Evolutionary conservation across 1,140 invertebrate genomes (phyloP), one percentile per base, ranked within the genome.

Genomic region (Andrena cerasifolii): DNA sequence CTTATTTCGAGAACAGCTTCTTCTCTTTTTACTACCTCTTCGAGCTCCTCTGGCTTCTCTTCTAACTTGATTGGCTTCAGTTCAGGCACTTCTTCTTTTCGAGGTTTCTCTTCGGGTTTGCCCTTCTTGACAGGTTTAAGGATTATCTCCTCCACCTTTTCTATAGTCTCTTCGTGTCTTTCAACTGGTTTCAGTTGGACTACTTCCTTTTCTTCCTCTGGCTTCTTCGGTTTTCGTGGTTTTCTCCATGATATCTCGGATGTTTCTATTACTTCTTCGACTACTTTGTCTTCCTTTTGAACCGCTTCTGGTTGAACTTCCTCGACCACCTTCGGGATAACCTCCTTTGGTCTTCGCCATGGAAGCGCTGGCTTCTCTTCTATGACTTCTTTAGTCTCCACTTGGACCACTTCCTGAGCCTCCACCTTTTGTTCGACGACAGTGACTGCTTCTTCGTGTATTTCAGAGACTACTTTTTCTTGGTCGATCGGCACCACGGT

Each of bases 11-110:
- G 66, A 21, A 80, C 65, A 58, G 72, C 81, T 71, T 93, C 90
- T 75, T 91, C 90, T 33, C 84, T 79, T 47, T 84, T 83, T 70
- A 86, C 76, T 10, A 61, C 10, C 26, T 74, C 54, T 24, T 75
- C 56, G 6, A 43, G 3, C n/a, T 21, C 6, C 3, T 80, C 73
- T 63, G 79, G 74, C 61, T 84, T 80, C 58, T 67, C 51, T 53
- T 68, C 53, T 36, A 77, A 36, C 71, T 93, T 93, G n/a, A 92
- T 88, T 24, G 87, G 90, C 18, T 93, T 92, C 89, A 92, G 90
- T 84, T 92, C 83, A 8, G 75, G 90, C 75, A 89, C 87, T 84
- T 85, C 88, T 72, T 63, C 87, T 73, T 76, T 85, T 10, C 82
- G 53, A 10, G 58, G 73, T 16, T 76, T 76, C 0, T 65, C 43